Percentiles rank a stretch among this genome's conserved stretches.
phyloP scores from a whole-genome alignment of 1,140 invertebrate genomes.

The Aphis craccivora region DNA sequence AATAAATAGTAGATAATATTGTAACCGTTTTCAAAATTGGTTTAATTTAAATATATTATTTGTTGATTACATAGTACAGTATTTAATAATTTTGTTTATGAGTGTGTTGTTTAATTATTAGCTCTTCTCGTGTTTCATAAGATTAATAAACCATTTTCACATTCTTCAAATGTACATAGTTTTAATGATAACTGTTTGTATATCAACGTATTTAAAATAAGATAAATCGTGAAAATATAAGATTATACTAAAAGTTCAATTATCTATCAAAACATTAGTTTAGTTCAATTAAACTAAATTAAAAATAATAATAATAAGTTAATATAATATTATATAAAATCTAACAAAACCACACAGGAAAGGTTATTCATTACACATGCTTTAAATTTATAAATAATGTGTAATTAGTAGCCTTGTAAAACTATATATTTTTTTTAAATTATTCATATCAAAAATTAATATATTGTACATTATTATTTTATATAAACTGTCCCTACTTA shows the following conservation, averaged over 20 bases:
- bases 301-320: not conserved
- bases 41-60: not conserved
- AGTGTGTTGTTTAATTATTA: not conserved
- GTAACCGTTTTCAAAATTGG: not conserved
- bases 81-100: not conserved
- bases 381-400: too few relatives aligned
- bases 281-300: not conserved
- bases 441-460: too few relatives aligned
- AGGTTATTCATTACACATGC: too few relatives aligned
- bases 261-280: not conserved
- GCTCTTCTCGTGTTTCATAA: not conserved
- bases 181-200: not conserved
- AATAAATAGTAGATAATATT: not conserved
- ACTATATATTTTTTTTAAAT: too few relatives aligned
- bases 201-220: not conserved
- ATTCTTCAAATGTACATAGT: not conserved
- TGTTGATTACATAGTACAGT: not conserved
- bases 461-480: too few relatives aligned
- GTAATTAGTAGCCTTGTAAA: too few relatives aligned
- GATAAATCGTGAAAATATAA: not conserved
- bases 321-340: not conserved
- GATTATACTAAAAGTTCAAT: not conserved
- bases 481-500: too few relatives aligned
- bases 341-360: too few relatives aligned
- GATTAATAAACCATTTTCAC: not conserved